Percentiles rank a stretch among this genome's conserved stretches.
Conservation (phyloP, 2,888 invertebrate species). For the Ochropacha duplaris region DNA sequence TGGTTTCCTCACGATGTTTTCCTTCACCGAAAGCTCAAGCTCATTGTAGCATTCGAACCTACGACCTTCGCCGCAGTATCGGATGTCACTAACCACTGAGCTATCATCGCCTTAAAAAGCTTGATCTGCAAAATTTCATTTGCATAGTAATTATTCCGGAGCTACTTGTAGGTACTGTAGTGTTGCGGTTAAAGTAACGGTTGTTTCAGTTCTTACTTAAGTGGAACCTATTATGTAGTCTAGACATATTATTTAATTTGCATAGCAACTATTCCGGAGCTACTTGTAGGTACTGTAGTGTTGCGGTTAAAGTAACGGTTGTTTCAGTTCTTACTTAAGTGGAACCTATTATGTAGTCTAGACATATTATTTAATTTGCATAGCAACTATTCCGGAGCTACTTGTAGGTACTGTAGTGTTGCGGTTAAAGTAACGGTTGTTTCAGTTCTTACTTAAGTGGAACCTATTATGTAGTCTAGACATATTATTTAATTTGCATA, state of each 20-base stretch:
- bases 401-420: not conserved
- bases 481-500: slow-evolving; percentile 14
- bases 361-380: slow-evolving; percentile 17
- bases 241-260: slow-evolving; percentile 19
- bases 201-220: slow-evolving; percentile 15
- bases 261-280: not conserved
- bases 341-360: slow-evolving; percentile 12
- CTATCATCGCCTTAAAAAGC: not conserved
- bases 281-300: not conserved
- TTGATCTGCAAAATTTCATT: not conserved
- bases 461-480: slow-evolving; percentile 13
- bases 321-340: slow-evolving; percentile 16
- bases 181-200: not conserved
- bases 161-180: not conserved
- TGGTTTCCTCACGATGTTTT: no score
- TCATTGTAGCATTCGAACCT: no score
- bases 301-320: not conserved
- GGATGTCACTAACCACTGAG: no score
- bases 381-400: not conserved
- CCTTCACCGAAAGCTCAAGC: no score
- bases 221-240: slow-evolving; percentile 11
- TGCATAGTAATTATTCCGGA: not conserved
- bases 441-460: slow-evolving; percentile 16
- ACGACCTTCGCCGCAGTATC: no score
- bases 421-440: not conserved